Percentiles rank a stretch among this genome's conserved stretches.
phyloP scores from a whole-genome alignment of 2,888 invertebrate genomes.

The Carabus problematicus region DNA sequence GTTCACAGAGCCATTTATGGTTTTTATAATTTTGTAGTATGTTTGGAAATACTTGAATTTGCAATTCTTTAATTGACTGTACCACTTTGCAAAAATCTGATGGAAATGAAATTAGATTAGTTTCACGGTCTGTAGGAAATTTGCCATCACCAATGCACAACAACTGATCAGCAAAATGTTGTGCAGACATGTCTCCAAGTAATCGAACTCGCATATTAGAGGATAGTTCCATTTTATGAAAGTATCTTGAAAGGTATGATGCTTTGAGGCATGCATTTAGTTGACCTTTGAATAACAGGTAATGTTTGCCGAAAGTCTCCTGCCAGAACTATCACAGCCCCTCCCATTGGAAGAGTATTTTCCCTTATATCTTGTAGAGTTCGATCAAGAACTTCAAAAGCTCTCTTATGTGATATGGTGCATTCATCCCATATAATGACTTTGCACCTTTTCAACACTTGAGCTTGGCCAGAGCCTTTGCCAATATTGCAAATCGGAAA shows the following conservation, averaged over 20 bases:
- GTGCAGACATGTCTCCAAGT: background rate
- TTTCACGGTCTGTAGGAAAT: background rate
- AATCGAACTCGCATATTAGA: background rate
- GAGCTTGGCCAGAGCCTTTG: conserved; percentile 44
- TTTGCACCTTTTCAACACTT: conserved; percentile 27
- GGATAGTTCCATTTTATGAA: conserved; percentile 34
- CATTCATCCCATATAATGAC: conserved; percentile 23
- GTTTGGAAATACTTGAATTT: background rate
- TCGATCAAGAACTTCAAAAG: conserved; percentile 18
- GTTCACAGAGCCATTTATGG: conserved; percentile 1
- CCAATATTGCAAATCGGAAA: conserved; percentile 50
- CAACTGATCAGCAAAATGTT: background rate
- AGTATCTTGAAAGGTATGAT: conserved; percentile 43
- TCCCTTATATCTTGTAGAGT: conserved; percentile 28
- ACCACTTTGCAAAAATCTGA: background rate
- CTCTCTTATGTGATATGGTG: conserved; percentile 30
- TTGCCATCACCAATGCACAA: background rate
- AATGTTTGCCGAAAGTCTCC: conserved; percentile 45
- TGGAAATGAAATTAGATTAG: conserved; percentile 8
- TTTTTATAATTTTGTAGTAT: background rate
- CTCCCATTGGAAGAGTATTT: conserved; percentile 35
- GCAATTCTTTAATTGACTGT: background rate
- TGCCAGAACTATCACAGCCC: conserved; percentile 41
- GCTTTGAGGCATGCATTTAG: conserved; percentile 42
- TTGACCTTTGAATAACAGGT: conserved; percentile 22